These are phyloP conservation scores for Panagrolaimus sp. DNA, from an alignment of 1,140 invertebrate species.

Conservation along the genomic window DNA sequence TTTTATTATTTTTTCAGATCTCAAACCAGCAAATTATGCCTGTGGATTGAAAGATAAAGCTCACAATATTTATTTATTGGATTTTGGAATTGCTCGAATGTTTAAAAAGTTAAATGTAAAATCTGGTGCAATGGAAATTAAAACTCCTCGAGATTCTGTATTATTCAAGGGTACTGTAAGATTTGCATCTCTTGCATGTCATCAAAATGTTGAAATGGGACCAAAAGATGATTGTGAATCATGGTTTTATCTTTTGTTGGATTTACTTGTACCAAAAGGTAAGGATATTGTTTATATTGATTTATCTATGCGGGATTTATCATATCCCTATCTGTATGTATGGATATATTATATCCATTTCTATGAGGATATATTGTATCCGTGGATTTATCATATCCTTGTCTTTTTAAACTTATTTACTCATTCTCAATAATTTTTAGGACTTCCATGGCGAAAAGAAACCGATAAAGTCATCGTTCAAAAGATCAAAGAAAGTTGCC, in stretches of 20 bases:
- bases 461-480: conserved; percentile 25
- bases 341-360: no score
- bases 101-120: conserved; percentile 9
- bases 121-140: conserved; percentile 31
- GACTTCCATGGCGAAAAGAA: conserved; percentile 17
- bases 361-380: no score
- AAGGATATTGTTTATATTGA: no score
- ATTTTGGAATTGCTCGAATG: conserved; percentile 24
- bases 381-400: no score
- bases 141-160: conserved; percentile 19
- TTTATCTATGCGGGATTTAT: no score
- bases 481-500: conserved; percentile 27
- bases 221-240: conserved; percentile 23
- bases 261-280: background rate
- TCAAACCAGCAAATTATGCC: conserved; percentile 21
- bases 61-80: conserved; percentile 19
- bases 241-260: conserved; percentile 25
- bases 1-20: no score
- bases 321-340: no score
- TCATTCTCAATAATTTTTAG: no score
- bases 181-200: conserved; percentile 17
- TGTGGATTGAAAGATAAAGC: conserved; percentile 7
- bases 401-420: no score
- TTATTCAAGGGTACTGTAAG: conserved; percentile 28
- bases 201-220: conserved; percentile 17